phyloP scores from a whole-genome alignment of 2,888 invertebrate genomes.

The Oscheius myriophilus region DNA sequence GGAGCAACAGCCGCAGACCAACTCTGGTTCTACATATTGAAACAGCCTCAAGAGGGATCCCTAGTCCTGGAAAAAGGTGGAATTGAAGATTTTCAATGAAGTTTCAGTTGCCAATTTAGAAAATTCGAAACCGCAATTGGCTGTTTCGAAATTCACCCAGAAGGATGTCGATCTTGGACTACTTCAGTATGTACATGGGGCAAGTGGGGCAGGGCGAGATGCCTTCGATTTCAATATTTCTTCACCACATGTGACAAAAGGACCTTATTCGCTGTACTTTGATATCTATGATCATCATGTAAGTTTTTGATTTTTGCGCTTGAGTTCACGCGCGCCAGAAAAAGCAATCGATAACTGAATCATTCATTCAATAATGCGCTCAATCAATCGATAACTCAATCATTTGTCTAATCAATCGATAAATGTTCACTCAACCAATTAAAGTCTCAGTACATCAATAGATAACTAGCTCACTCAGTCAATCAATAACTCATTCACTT shows the following conservation, averaged over 20 bases:
- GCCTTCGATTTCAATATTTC: conserved; percentile 50
- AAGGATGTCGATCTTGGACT: conserved; percentile 30
- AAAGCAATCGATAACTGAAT: neutral
- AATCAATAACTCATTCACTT: neutral
- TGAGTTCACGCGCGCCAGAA: neutral
- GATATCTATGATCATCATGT: conserved; percentile 43
- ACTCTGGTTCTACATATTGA: conserved; percentile 32
- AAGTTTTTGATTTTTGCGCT: neutral
- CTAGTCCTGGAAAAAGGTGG: conserved; percentile 33
- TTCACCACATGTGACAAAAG: conserved; percentile 35
- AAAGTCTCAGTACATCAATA: no score
- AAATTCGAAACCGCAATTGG: conserved; percentile 22
- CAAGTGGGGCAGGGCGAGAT: conserved; percentile 22
- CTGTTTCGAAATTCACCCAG: conserved; percentile 31
- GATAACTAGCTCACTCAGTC: neutral
- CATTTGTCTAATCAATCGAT: no score
- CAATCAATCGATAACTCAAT: neutral
- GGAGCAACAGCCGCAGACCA: conserved; percentile 30
- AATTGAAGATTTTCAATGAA: neutral
- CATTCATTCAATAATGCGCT: neutral
- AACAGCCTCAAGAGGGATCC: conserved; percentile 33
- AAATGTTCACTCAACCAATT: no score
- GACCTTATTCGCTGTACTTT: conserved; percentile 46
- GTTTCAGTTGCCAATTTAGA: neutral
- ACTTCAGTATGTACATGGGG: conserved; percentile 44